These are phyloP conservation scores for Taxidea taxus DNA, from an alignment of 2,113 vertebrate genomes.

Conservation along the genomic window DNA sequence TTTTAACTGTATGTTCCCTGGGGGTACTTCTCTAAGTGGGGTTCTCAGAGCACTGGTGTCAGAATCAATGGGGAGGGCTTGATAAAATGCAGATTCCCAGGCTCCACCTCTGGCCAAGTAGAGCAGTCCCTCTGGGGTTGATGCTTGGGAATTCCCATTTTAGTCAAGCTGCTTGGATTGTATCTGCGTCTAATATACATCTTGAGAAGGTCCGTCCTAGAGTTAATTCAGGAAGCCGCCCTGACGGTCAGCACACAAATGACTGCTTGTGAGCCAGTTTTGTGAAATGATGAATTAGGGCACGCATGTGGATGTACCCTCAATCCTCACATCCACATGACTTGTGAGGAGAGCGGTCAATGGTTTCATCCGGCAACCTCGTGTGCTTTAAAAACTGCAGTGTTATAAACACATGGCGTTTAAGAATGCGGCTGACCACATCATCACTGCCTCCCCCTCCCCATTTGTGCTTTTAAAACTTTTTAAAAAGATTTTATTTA, in stretches of 20 bases:
- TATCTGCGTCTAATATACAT: not conserved
- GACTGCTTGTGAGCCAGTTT: rapidly evolving
- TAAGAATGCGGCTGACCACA: not conserved
- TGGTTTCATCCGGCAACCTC: not conserved
- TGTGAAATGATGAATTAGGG: not conserved
- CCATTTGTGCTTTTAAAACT: not conserved
- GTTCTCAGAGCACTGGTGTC: not conserved
- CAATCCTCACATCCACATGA: not conserved
- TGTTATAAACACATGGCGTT: not conserved
- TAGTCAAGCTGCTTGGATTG: not conserved
- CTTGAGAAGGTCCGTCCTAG: not conserved
- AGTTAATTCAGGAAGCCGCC: not conserved
- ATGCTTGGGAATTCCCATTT: not conserved
- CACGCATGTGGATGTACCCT: rapidly evolving
- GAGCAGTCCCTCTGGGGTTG: not conserved
- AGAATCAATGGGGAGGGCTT: too few species aligned
- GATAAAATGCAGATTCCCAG: not conserved
- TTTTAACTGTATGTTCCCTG: not conserved
- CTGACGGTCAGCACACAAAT: not conserved
- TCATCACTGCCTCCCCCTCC: not conserved
- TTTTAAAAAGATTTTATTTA: too few species aligned
- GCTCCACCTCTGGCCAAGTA: rapidly evolving
- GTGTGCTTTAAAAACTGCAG: not conserved
- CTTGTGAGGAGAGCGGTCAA: too few species aligned
- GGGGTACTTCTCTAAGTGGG: not conserved